phyloP scores from a whole-genome alignment of 1,140 invertebrate genomes.

The Drosophila repletoides region DNA sequence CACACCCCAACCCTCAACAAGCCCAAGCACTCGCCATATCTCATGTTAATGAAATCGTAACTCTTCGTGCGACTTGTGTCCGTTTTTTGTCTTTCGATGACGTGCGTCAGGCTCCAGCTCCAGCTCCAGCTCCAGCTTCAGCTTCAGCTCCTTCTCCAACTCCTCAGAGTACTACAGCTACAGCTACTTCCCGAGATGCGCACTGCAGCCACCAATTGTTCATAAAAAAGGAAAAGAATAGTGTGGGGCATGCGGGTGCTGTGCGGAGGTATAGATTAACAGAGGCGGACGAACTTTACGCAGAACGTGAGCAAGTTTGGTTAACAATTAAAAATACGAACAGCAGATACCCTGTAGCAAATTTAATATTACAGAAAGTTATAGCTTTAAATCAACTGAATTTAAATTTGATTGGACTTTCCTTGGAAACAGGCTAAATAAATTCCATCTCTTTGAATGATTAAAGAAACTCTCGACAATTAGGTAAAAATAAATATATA shows the following conservation, averaged over 20 bases:
- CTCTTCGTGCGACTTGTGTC: constrained; percentile 73
- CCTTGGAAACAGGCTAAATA: too few relatives aligned
- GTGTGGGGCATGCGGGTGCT: too few relatives aligned
- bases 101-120: constrained; percentile 21
- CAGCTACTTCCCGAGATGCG: constrained; percentile 8
- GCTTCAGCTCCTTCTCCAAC: background rate
- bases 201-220: constrained; percentile 36
- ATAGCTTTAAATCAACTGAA: too few relatives aligned
- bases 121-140: background rate
- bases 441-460: too few relatives aligned
- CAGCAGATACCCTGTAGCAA: background rate
- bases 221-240: constrained; percentile 19
- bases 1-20: background rate
- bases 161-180: too few relatives aligned
- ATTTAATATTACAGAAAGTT: too few relatives aligned
- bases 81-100: constrained; percentile 61
- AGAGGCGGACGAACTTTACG: background rate
- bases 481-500: too few relatives aligned
- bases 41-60: constrained; percentile 81
- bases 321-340: background rate
- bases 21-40: constrained; percentile 67
- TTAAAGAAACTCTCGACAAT: too few relatives aligned
- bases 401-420: too few relatives aligned
- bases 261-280: constrained; percentile 9
- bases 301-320: constrained; percentile 7